These are phyloP conservation scores for Progne subis DNA, from an alignment of 2,113 vertebrate species.

Conservation along the genomic window DNA sequence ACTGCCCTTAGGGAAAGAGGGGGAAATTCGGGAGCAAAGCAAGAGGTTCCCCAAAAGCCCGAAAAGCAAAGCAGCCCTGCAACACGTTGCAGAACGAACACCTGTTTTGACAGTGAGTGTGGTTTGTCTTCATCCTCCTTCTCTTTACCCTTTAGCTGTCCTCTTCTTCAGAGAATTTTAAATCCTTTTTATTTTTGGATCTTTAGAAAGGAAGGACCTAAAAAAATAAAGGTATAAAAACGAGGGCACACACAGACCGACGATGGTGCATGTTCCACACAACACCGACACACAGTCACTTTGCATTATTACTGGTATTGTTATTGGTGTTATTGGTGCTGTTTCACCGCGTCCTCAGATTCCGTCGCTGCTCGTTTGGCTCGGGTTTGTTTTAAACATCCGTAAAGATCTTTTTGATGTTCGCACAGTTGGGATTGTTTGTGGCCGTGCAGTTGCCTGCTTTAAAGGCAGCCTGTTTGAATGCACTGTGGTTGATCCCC, in stretches of 20 bases:
- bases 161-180: slow-evolving; percentile 51
- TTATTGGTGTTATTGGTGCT: not conserved
- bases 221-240: slow-evolving; percentile 71
- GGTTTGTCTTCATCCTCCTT: slow-evolving; percentile 32
- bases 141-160: slow-evolving; percentile 17
- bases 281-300: slow-evolving; percentile 64
- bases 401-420: slow-evolving; percentile 96
- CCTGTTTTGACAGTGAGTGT: slow-evolving; percentile 67
- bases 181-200: slow-evolving; percentile 26
- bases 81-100: slow-evolving; percentile 69
- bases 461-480: slow-evolving; percentile 90
- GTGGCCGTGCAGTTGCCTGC: slow-evolving; percentile 77
- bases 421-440: slow-evolving; percentile 92
- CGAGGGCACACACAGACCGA: slow-evolving; percentile 75
- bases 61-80: slow-evolving; percentile 62
- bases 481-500: slow-evolving; percentile 85
- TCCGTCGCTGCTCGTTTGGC: not conserved
- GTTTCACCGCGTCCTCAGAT: not conserved
- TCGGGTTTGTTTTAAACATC: slow-evolving; percentile 82
- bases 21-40: not conserved
- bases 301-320: not conserved
- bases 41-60: not conserved
- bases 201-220: slow-evolving; percentile 67
- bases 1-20: not conserved
- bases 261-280: slow-evolving; percentile 75